Evolutionary conservation across 2,888 invertebrate species (phyloP), one percentile per base, ranked within the genome.

Genomic region (Eupithecia exiguata): DNA sequence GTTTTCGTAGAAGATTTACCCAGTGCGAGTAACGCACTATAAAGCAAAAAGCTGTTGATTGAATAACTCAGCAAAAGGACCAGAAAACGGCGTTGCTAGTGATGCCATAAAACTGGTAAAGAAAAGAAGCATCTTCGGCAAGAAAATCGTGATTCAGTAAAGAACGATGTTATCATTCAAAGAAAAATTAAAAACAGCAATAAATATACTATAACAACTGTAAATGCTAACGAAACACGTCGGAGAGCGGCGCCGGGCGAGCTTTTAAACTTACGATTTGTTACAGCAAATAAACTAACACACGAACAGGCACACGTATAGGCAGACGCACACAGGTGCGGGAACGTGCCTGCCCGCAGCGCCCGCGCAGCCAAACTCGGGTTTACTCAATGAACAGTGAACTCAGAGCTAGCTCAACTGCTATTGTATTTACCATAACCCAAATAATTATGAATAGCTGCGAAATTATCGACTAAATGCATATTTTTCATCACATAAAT

Each of bases 351-450:
- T 82, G 85, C 86, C 84, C 78, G 84, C 82, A 84, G 89, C 84
- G 85, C 86, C 83, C 81, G 87, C 85, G 83, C 84, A 79, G 82
- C 81, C 81, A 79, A 82, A 49, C 49, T 16, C 40, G n/a, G 75
- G 87, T 91, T 91, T 92, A 89, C 91, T 92, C 91, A 92, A 92
- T 92, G 91, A 91, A 92, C 88, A 66, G 66, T 36, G 66, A 43
- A 40, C 66, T 35, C 35, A 4, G 62, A 62, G 9, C 62, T 62
- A 62, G 62, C 35, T 62, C 35, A 62, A 62, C 35, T 7, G 18
- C 14, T 62, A 62, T 62, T 62, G 35, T 62, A 58, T 62, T 9
- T 21, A 35, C 35, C 30, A 61, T 25, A 25, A 25, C 25, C 25
- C 12, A 62, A 35, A 62, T 62, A 1, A 62, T 30, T 61, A 14